Percentiles rank a stretch among this genome's conserved stretches.
Conservation (phyloP, 2,888 invertebrate species). For the Alviniconcha strummeri region DNA sequence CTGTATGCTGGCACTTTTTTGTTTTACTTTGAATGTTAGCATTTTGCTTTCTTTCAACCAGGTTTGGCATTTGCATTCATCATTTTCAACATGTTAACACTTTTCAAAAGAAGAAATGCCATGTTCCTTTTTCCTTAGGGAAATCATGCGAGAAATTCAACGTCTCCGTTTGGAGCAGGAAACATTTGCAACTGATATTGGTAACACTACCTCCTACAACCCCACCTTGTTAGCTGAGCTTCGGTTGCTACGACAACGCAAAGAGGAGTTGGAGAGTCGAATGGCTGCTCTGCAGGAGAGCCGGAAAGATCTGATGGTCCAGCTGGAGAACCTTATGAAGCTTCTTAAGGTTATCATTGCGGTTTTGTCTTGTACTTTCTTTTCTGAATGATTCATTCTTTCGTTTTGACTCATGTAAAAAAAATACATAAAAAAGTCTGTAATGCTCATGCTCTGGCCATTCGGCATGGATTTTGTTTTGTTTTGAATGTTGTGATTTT, state of each 20-base stretch:
- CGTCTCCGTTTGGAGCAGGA: slow-evolving; percentile 73
- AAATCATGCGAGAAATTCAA: slow-evolving; percentile 93
- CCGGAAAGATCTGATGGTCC: slow-evolving; percentile 93
- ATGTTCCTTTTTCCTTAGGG: slow-evolving; percentile 71
- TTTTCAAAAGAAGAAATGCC: too few species aligned
- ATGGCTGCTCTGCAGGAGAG: slow-evolving; percentile 95
- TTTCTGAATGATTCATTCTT: too few species aligned
- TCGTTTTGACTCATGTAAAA: too few species aligned
- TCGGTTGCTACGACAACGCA: slow-evolving; percentile 90
- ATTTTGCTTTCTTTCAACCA: not conserved
- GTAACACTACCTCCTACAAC: slow-evolving; percentile 70
- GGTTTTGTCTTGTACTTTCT: not conserved
- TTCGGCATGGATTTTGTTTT: too few species aligned
- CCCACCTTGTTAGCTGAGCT: slow-evolving; percentile 94
- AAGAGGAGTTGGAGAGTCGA: slow-evolving; percentile 95
- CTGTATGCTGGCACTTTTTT: too few species aligned
- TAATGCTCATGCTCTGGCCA: too few species aligned
- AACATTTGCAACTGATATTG: slow-evolving; percentile 74
- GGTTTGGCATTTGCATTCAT: not conserved
- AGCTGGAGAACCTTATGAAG: slow-evolving; percentile 97
- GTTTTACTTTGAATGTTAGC: not conserved
- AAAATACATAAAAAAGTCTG: too few species aligned
- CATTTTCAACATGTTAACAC: not conserved
- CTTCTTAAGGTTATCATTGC: slow-evolving; percentile 78
- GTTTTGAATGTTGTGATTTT: too few species aligned